These are phyloP conservation scores for Sciurus carolinensis DNA, from an alignment of 2,797 vertebrate species.

Conservation along the genomic window DNA sequence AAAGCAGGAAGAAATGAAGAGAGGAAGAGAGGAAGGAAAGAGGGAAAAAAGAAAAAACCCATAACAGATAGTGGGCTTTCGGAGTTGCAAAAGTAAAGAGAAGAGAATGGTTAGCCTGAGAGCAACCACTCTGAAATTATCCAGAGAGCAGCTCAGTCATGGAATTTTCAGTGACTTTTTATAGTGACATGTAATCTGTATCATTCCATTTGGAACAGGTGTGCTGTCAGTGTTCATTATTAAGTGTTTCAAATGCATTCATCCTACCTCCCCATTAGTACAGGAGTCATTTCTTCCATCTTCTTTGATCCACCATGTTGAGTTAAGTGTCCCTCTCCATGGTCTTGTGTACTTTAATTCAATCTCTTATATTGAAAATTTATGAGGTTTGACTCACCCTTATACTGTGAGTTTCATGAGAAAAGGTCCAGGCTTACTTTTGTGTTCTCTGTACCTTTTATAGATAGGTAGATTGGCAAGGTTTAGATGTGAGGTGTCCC, in stretches of 20 bases:
- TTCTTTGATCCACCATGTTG: not conserved
- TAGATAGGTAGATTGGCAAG: not conserved
- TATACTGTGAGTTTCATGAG: not conserved
- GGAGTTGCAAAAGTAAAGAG: not conserved
- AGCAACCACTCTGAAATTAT: not conserved
- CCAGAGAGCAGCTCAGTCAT: not conserved
- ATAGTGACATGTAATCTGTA: not conserved
- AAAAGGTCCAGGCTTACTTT: not conserved
- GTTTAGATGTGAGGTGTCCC: too few species aligned
- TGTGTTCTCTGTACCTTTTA: not conserved
- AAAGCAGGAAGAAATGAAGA: not conserved
- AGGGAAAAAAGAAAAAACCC: not conserved
- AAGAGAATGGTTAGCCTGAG: not conserved
- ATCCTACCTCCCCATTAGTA: not conserved
- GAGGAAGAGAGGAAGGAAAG: not conserved
- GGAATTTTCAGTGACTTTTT: not conserved
- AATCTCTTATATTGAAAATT: not conserved
- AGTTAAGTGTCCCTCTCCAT: not conserved
- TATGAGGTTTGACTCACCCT: not conserved
- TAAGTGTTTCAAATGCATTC: not conserved
- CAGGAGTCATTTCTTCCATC: not conserved
- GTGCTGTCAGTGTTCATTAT: not conserved
- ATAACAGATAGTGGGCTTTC: conserved; percentile 17
- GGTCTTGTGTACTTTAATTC: not conserved
- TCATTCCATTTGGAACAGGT: not conserved